A percentile compares a stretch with the other conserved stretches of the same genome.
Evolutionary conservation across 2,797 vertebrate genomes (phyloP).

Genomic region (Chiroxiphia lanceolata): DNA sequence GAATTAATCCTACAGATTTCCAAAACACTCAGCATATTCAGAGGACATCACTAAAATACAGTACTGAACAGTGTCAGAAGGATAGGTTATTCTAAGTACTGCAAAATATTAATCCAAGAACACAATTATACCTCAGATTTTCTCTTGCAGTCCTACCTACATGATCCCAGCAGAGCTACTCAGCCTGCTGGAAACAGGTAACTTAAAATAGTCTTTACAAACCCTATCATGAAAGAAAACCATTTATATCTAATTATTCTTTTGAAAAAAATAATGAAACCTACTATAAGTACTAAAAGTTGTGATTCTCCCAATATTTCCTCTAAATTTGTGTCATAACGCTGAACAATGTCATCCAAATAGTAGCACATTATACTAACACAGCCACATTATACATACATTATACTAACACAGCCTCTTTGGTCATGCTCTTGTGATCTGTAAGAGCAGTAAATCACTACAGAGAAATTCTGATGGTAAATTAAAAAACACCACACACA

Average conservation of each 20-base stretch:
- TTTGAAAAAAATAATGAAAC: neutral
- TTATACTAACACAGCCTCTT: neutral
- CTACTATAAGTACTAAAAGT: neutral
- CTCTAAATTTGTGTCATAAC: neutral
- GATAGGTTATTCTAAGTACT: neutral
- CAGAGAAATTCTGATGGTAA: neutral
- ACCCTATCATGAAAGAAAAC: neutral
- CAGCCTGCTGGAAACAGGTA: neutral
- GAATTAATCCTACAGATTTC: neutral
- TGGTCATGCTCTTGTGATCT: conserved; percentile 27
- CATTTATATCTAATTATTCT: neutral
- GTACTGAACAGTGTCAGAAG: neutral
- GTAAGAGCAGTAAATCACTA: conserved; percentile 31
- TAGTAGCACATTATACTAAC: neutral
- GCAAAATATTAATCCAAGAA: neutral
- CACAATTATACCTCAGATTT: neutral
- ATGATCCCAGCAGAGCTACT: neutral
- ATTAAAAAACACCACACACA: neutral
- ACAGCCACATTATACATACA: too few species aligned
- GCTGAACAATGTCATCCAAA: neutral
- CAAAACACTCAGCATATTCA: neutral
- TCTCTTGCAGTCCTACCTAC: neutral
- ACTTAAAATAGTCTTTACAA: neutral
- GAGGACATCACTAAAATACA: neutral
- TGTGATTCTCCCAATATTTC: neutral